These are phyloP conservation scores for Episyrphus balteatus DNA, from an alignment of 1,140 invertebrate species.

Conservation along the genomic window DNA sequence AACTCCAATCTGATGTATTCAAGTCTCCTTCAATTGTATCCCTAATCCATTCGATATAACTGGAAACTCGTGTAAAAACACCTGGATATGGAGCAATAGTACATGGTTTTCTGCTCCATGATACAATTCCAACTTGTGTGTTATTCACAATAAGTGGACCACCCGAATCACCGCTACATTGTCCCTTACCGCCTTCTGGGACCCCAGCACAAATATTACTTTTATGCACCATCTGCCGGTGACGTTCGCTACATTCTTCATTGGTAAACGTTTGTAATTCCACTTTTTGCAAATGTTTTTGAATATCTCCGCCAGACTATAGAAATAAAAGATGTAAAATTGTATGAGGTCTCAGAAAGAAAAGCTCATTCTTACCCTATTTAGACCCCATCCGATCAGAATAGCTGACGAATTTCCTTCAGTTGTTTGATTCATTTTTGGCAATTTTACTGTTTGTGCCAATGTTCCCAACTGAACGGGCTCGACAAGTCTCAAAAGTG, in stretches of 20 bases:
- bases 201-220: slow-evolving; percentile 36
- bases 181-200: slow-evolving; percentile 34
- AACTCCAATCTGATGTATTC: too few relatives aligned
- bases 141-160: slow-evolving; percentile 32
- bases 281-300: slow-evolving; percentile 30
- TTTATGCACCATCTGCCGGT: slow-evolving; percentile 18
- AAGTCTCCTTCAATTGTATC: too few relatives aligned
- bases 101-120: slow-evolving; percentile 39
- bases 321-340: background rate
- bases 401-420: slow-evolving; percentile 10
- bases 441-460: slow-evolving; percentile 20
- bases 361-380: slow-evolving; percentile 13
- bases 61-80: slow-evolving; percentile 40
- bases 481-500: slow-evolving; percentile 14
- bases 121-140: slow-evolving; percentile 38
- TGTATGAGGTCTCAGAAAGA: too few relatives aligned
- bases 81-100: slow-evolving; percentile 35
- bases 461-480: slow-evolving; percentile 5
- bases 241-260: slow-evolving; percentile 24
- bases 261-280: slow-evolving; percentile 28
- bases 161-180: slow-evolving; percentile 39
- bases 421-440: slow-evolving; percentile 11
- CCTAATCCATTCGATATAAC: slow-evolving; percentile 39
- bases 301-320: slow-evolving; percentile 31
- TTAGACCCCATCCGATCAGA: slow-evolving; percentile 30